Base-by-base conservation (phyloP, 2,888 invertebrate genomes). In the Toxonevra muliebris region DNA sequence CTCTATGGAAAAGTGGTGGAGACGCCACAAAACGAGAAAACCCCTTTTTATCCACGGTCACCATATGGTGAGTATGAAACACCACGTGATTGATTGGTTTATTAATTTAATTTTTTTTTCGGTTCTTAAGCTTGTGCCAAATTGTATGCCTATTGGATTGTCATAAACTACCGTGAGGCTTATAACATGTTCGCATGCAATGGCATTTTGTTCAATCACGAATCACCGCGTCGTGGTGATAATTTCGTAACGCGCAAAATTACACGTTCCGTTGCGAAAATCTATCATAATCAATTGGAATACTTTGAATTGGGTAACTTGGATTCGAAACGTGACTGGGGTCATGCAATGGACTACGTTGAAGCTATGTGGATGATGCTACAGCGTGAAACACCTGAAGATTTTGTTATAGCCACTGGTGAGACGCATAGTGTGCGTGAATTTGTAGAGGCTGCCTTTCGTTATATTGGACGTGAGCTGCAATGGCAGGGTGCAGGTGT, bases 311-410 rank as follows among this genome's bases (percentile, higher is more conserved):
- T 99, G 68, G 99, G 99, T 17, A 97, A 97, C 84, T 86, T 99
- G 79, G 97, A 98, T 84, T 93, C 98, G 15, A 92, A 93, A 82
- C 88, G 99, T 78, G 99, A 99, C 86, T 99, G 99, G 99, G 99
- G 99, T 8, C 96, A 96, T 85, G 96, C 96, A 1, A 93, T 91
- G 85, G 98, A 98, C 86, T 98, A 97, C 84, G 94, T 98, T 9
- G 94, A 97, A 93, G 99, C 98, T 0, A 99, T 99, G 99, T 99
- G 98, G 98, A 86, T 97, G 83, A 99, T 99, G 96, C 88, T 99
- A 15, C 99, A 99, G 84, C 93, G 93, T 80, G 91, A 95, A 0
- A 85, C 87, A 45, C 94, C 99, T 0, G 94, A 97, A 62, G 99
- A 99, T 87, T 98, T 93, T 87, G 98, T 99, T 7, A 96, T 99